Conservation (phyloP, 2,797 vertebrate species). For the Delichon dasypus region DNA sequence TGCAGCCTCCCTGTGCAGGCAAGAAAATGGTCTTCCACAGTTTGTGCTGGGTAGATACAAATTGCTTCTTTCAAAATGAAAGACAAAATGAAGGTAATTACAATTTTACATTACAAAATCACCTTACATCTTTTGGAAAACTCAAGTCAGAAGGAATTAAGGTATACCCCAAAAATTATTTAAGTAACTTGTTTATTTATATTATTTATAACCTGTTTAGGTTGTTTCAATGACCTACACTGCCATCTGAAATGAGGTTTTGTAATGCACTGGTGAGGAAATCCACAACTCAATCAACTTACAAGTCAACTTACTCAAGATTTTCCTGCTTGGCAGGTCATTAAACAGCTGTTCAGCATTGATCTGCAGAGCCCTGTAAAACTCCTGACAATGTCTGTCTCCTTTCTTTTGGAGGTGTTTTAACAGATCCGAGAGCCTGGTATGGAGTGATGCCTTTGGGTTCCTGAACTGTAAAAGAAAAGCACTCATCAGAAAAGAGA, state of each 20-base stretch:
- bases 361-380: conserved; percentile 92
- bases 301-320: conserved; percentile 79
- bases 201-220: background rate
- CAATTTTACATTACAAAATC: background rate
- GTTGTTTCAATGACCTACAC: background rate
- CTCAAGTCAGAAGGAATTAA: background rate
- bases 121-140: background rate
- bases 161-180: background rate
- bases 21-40: background rate
- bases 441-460: conserved; percentile 84
- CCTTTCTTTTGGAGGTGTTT: conserved; percentile 85
- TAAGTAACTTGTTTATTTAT: background rate
- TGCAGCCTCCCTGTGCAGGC: background rate
- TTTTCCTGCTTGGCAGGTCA: conserved; percentile 87
- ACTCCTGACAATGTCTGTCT: conserved; percentile 91
- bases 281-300: conserved; percentile 12
- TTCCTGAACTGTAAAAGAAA: conserved; percentile 86
- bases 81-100: background rate
- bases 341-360: conserved; percentile 89
- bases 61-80: background rate
- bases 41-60: background rate
- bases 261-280: background rate
- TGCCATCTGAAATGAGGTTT: background rate
- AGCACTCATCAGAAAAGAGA: background rate
- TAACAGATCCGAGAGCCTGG: conserved; percentile 86